Evolutionary conservation across 2,888 invertebrate genomes (phyloP).

Genomic region (Aromia moschata): DNA sequence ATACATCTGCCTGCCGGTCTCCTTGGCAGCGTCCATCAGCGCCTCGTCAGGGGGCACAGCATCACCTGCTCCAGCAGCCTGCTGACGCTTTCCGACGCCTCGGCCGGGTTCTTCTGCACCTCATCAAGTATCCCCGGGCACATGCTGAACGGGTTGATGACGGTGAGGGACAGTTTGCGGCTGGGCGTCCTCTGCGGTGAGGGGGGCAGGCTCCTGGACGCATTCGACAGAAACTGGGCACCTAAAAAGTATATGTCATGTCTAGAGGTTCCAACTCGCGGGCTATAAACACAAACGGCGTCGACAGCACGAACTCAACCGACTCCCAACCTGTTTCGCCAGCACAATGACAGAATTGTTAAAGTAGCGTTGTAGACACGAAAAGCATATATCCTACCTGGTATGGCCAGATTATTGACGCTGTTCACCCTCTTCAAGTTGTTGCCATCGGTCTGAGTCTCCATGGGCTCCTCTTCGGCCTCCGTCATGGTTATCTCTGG

Average conservation of each 20-base stretch:
- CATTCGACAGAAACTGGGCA: slow-evolving; percentile 63
- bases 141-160: slow-evolving; percentile 69
- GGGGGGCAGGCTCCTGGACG: slow-evolving; percentile 76
- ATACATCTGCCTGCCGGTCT: slow-evolving; percentile 85
- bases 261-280: too few relatives aligned
- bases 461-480: slow-evolving; percentile 47
- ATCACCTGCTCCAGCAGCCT: slow-evolving; percentile 65
- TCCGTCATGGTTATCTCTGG: slow-evolving; percentile 66
- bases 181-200: slow-evolving; percentile 79
- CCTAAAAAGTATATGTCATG: slow-evolving; percentile 59
- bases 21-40: slow-evolving; percentile 88
- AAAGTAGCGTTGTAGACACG: too few relatives aligned
- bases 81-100: slow-evolving; percentile 63
- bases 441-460: slow-evolving; percentile 53
- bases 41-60: slow-evolving; percentile 75
- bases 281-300: too few relatives aligned
- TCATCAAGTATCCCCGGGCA: slow-evolving; percentile 63
- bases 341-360: too few relatives aligned
- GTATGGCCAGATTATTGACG: slow-evolving; percentile 74
- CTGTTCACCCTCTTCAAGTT: slow-evolving; percentile 77
- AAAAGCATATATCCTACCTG: too few relatives aligned
- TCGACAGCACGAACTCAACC: too few relatives aligned
- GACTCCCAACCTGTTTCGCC: too few relatives aligned
- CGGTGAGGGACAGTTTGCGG: slow-evolving; percentile 73
- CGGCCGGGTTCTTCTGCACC: slow-evolving; percentile 56